Evolutionary conservation across 2,888 invertebrate species (phyloP).

Genomic region (Drosophila birchii): DNA sequence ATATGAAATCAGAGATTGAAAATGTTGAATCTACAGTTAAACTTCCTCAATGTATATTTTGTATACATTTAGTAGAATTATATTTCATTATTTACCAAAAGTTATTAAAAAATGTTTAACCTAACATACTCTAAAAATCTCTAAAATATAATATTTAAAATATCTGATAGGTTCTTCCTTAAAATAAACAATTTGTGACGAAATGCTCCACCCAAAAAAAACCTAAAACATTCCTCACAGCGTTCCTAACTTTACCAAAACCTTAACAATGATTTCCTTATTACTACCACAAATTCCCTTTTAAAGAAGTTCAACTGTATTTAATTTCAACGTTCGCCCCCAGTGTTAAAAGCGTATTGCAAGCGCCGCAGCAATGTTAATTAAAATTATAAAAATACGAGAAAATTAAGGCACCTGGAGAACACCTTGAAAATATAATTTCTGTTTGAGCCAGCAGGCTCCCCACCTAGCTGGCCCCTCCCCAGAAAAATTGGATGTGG

Average conservation of each 20-base stretch:
- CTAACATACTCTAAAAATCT: too few relatives aligned
- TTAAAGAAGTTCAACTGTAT: conserved; percentile 8
- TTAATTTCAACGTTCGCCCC: conserved; percentile 1
- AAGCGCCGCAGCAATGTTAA: conserved; percentile 67
- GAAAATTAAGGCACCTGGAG: conserved; percentile 52
- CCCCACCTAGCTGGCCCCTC: conserved; percentile 26
- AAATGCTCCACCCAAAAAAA: too few relatives aligned
- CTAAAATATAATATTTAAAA: too few relatives aligned
- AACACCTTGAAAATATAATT: conserved; percentile 79
- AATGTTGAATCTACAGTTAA: conserved; percentile 33
- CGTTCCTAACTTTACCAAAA: too few relatives aligned
- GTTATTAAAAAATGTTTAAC: background rate
- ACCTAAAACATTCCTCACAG: too few relatives aligned
- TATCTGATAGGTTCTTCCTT: too few relatives aligned
- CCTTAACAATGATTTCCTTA: too few relatives aligned
- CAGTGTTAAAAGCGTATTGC: conserved; percentile 69
- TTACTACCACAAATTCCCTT: background rate
- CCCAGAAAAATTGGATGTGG: conserved; percentile 45
- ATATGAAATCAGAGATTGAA: conserved; percentile 61
- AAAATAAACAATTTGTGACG: too few relatives aligned
- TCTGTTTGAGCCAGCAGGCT: conserved; percentile 57
- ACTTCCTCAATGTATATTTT: background rate
- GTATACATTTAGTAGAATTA: background rate
- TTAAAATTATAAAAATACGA: conserved; percentile 67
- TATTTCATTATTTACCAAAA: background rate